A percentile compares a stretch with the other conserved stretches of the same genome.
phyloP scores from a whole-genome alignment of 2,888 invertebrate genomes.

The Tachina fera region DNA sequence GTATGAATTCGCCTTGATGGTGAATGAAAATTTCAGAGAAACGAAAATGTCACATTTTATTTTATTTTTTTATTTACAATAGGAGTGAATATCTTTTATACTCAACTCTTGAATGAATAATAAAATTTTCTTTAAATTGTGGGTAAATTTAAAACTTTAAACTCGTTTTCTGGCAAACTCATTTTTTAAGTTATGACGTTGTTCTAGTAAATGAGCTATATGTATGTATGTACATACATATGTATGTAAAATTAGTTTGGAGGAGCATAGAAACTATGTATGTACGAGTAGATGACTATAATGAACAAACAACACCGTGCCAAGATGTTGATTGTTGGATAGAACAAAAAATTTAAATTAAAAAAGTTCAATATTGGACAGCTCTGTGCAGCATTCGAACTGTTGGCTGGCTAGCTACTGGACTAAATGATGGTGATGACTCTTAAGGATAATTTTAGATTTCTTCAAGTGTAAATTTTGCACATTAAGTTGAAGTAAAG shows the following conservation, averaged over 20 bases:
- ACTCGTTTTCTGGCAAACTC: too few species aligned
- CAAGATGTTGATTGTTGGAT: slow-evolving; percentile 21
- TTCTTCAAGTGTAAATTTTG: slow-evolving; percentile 55
- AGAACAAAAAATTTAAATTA: background rate
- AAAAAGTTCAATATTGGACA: background rate
- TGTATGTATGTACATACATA: too few species aligned
- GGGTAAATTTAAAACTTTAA: too few species aligned
- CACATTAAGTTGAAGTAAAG: slow-evolving; percentile 21
- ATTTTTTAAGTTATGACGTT: too few species aligned
- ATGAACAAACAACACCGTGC: slow-evolving; percentile 25
- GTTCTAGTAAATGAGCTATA: too few species aligned
- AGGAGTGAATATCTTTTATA: too few species aligned
- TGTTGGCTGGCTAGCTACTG: slow-evolving; percentile 17
- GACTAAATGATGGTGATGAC: slow-evolving; percentile 24
- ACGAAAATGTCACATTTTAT: too few species aligned
- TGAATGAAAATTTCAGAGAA: too few species aligned
- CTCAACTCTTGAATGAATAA: too few species aligned
- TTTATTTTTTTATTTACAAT: too few species aligned
- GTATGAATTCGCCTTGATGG: too few species aligned
- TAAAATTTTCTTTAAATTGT: too few species aligned
- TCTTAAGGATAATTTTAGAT: slow-evolving; percentile 33
- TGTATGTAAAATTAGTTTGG: background rate
- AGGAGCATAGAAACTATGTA: background rate
- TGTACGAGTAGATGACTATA: slow-evolving; percentile 29
- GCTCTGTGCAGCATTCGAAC: slow-evolving; percentile 11